Percentiles rank a stretch among this genome's conserved stretches.
Evolutionary conservation across 2,888 invertebrate genomes (phyloP).

Genomic region (Camptogramma bilineatum): DNA sequence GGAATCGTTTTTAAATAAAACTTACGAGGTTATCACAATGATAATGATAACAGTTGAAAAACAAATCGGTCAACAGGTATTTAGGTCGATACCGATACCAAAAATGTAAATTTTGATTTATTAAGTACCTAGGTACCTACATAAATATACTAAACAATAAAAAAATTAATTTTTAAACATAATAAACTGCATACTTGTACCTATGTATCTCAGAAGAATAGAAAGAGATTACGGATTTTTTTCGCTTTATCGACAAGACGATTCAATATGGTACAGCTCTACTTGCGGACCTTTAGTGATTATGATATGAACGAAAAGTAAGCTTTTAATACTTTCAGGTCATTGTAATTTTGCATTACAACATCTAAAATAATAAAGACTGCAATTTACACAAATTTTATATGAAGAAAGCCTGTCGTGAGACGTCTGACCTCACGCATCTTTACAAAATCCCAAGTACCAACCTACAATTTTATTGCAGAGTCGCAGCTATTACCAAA

Average conservation of each 20-base stretch:
- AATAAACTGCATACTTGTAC: no score
- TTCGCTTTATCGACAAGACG: no score
- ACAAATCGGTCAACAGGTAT: not conserved
- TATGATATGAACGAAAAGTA: no score
- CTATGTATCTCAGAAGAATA: no score
- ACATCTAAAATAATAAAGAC: conserved; percentile 55
- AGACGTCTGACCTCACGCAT: conserved; percentile 71
- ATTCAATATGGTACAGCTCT: no score
- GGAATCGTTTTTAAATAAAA: conserved; percentile 8
- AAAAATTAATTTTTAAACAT: no score
- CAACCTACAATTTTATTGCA: conserved; percentile 63
- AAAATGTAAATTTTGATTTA: no score
- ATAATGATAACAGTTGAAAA: conserved; percentile 1
- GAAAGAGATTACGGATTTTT: no score
- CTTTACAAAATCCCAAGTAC: conserved; percentile 69
- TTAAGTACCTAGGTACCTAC: no score
- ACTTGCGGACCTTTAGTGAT: no score
- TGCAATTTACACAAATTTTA: conserved; percentile 42
- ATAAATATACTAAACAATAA: no score
- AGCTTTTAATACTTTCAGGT: not conserved
- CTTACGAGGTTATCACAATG: not conserved
- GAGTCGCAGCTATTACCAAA: conserved; percentile 52
- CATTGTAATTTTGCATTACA: not conserved
- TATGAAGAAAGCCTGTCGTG: conserved; percentile 55
- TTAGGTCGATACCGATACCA: no score